Conservation (phyloP, 2,113 vertebrate species). For the Maccullochella peelii region DNA sequence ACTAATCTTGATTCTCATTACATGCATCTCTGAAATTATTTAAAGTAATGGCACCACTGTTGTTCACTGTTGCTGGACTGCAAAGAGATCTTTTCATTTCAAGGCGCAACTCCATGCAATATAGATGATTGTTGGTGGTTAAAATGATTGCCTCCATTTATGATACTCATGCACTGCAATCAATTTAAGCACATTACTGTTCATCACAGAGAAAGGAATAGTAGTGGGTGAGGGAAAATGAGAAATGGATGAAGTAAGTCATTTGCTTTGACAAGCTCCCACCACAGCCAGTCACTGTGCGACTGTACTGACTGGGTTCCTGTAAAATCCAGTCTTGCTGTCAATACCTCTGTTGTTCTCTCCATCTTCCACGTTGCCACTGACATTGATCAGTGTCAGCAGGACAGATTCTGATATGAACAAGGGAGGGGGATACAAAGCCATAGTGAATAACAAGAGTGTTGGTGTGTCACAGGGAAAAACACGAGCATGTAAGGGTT, state of each 20-base stretch:
- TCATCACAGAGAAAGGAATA: conserved; percentile 27
- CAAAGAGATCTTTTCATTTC: conserved; percentile 45
- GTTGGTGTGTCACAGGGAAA: not conserved
- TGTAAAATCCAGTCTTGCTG: conserved; percentile 60
- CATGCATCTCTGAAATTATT: conserved; percentile 39
- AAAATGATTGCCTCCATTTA: conserved; percentile 49
- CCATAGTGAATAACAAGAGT: not conserved
- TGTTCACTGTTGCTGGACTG: conserved; percentile 13
- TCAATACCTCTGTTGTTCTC: conserved; percentile 67
- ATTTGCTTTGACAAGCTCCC: conserved; percentile 62
- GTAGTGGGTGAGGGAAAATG: conserved; percentile 6
- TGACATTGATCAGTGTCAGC: conserved; percentile 64
- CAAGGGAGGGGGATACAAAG: not conserved
- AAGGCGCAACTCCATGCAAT: conserved; percentile 15
- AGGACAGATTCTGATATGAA: conserved; percentile 56
- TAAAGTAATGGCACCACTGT: conserved; percentile 14
- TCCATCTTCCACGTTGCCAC: conserved; percentile 41
- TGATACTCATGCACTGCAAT: conserved; percentile 13
- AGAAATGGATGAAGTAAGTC: conserved; percentile 59
- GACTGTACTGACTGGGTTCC: conserved; percentile 37
- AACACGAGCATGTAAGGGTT: not conserved
- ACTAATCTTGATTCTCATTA: conserved; percentile 45
- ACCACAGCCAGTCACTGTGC: conserved; percentile 28
- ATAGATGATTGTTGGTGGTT: conserved; percentile 35
- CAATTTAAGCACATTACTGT: conserved; percentile 41